phyloP scores from a whole-genome alignment of 2,113 vertebrate genomes.

The Nothoprocta perdicaria region DNA sequence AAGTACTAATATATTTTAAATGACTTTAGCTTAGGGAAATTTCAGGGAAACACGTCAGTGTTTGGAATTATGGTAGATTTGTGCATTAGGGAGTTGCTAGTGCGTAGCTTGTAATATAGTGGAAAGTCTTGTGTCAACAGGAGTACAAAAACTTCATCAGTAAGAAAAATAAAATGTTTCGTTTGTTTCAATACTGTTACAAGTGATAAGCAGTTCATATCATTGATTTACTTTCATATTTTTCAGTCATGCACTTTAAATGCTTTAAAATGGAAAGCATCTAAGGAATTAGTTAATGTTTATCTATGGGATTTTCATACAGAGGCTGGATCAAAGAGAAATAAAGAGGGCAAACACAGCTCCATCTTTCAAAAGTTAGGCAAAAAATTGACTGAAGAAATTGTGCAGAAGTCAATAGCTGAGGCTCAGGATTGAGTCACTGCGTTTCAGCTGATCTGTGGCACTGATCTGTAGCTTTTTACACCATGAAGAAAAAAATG shows the following conservation, averaged over 20 bases:
- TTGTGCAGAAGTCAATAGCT: background rate
- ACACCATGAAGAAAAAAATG: background rate
- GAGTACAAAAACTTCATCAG: background rate
- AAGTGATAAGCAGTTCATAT: background rate
- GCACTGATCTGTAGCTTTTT: background rate
- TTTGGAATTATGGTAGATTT: background rate
- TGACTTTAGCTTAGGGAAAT: background rate
- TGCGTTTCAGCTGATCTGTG: background rate
- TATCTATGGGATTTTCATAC: background rate
- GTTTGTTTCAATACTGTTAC: background rate
- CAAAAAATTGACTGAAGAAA: background rate
- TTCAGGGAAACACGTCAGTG: background rate
- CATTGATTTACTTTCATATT: background rate
- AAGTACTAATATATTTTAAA: background rate
- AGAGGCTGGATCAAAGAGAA: background rate
- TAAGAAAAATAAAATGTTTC: background rate
- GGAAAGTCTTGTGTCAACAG: background rate
- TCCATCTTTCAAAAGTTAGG: rapidly evolving
- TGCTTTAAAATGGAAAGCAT: background rate
- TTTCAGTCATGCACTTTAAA: background rate
- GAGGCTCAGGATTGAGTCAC: background rate
- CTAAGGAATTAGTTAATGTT: background rate
- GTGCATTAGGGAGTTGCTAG: background rate
- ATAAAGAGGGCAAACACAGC: background rate
- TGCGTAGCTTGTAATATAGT: background rate